Evolutionary conservation across 2,888 invertebrate species (phyloP).

Genomic region (Lymantria dispar): DNA sequence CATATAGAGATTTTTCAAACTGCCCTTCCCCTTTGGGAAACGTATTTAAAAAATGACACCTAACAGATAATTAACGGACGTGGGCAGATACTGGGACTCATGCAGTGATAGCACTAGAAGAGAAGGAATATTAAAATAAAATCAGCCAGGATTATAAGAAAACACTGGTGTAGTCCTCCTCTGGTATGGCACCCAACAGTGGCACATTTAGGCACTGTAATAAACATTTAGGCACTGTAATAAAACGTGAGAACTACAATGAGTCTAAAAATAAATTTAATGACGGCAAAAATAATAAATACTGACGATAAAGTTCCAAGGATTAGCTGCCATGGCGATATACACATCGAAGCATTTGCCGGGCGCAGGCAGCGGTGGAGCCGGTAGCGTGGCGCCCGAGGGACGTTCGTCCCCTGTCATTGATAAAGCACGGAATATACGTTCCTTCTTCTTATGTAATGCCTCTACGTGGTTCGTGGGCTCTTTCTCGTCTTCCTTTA

Average conservation of each 20-base stretch:
- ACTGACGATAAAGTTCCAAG: conserved; percentile 86
- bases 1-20: too few relatives aligned
- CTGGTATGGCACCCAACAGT: too few relatives aligned
- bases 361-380: conserved; percentile 61
- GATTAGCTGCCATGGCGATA: conserved; percentile 89
- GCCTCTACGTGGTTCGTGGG: conserved; percentile 60
- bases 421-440: conserved; percentile 63
- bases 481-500: conserved; percentile 52
- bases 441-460: conserved; percentile 71
- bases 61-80: too few relatives aligned
- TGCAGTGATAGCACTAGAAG: too few relatives aligned
- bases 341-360: conserved; percentile 86
- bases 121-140: too few relatives aligned
- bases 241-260: neutral
- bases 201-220: too few relatives aligned
- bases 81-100: too few relatives aligned
- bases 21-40: too few relatives aligned
- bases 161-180: too few relatives aligned
- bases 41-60: too few relatives aligned
- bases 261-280: neutral
- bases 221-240: too few relatives aligned
- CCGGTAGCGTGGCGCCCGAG: conserved; percentile 56
- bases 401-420: conserved; percentile 17
- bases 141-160: too few relatives aligned
- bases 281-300: neutral